Percentiles rank a stretch among this genome's conserved stretches.
phyloP scores from a whole-genome alignment of 2,888 invertebrate genomes.

The Coenonympha glycerion region DNA sequence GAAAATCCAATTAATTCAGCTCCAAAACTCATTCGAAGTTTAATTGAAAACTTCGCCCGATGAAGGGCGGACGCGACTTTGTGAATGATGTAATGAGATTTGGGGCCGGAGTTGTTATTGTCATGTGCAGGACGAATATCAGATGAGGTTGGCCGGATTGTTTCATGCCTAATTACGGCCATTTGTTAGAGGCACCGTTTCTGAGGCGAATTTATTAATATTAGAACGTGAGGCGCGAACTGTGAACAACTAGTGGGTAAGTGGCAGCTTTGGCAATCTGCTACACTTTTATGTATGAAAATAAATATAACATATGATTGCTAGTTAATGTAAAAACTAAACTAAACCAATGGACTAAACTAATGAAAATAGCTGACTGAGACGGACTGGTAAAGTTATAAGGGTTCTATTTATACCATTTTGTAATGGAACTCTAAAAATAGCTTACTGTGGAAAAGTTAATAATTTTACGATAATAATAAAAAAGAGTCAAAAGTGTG shows the following conservation, averaged over 20 bases:
- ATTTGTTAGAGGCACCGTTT: slow-evolving; percentile 37
- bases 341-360: too few relatives aligned
- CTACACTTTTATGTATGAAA: slow-evolving; percentile 39
- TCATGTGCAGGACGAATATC: slow-evolving; percentile 66
- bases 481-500: too few relatives aligned
- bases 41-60: slow-evolving; percentile 69
- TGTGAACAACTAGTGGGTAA: slow-evolving; percentile 21
- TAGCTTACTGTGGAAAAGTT: too few relatives aligned
- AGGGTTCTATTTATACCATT: too few relatives aligned
- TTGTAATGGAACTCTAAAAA: too few relatives aligned
- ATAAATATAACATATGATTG: not conserved
- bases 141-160: slow-evolving; percentile 55
- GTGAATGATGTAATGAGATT: slow-evolving; percentile 71
- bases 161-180: slow-evolving; percentile 57
- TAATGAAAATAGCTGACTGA: too few relatives aligned
- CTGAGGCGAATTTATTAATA: slow-evolving; percentile 17
- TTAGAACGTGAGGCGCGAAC: slow-evolving; percentile 12
- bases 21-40: slow-evolving; percentile 74
- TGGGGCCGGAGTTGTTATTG: slow-evolving; percentile 62
- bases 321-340: not conserved
- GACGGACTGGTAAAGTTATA: too few relatives aligned
- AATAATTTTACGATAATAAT: too few relatives aligned
- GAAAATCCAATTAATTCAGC: slow-evolving; percentile 74
- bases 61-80: slow-evolving; percentile 52
- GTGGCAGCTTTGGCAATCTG: slow-evolving; percentile 26